Base-by-base conservation (phyloP, 1,140 invertebrate genomes). In the Hyphantria cunea region DNA sequence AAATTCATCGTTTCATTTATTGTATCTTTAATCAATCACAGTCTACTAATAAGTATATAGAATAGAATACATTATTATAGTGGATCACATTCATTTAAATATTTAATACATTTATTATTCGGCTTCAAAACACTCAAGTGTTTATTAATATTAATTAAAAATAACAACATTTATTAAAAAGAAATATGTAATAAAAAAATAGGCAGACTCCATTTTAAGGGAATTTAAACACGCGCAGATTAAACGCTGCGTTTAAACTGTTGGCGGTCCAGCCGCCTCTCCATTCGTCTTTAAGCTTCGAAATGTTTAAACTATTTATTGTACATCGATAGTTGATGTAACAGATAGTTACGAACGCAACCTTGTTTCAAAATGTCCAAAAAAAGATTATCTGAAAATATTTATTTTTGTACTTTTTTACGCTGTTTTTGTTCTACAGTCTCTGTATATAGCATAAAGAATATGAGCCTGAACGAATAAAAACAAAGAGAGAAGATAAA, bases 141-240 rank as follows among this genome's bases (percentile, higher is more conserved):
- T 45, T 54, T 55, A 32, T 47, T 55, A 54, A 2, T 25, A 47
- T 25, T 47, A 13, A 12, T 45, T 45, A 42, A 58, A 58, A 48
- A 58, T 58, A 37, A 58, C 45, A 48, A 48, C 33, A 58, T 48
- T 48, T 39, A 48, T 37, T 58, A n/a, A 6, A 12, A 34, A 48
- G 45, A 33, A 10, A 14, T 44, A 54, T 44, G 14, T 25, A 37
- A 25, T 14, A 17, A 33, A 37, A 58, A 58, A 59, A 59, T 59
- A 59, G 56, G 56, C 56, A 50, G 56, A 59, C 56, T 59, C 25
- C 17, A 59, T 50, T 59, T 49, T 41, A 59, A 59, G 47, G 47
- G 14, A 11, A 17, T 50, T 37, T 50, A 32, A n/a, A 59, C 45
- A 59, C 25, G 34, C 9, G 47, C 37, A 34, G 14, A 5, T 10